Base-by-base conservation (phyloP, 2,113 vertebrate genomes). In the Aleadryas rufinucha region DNA sequence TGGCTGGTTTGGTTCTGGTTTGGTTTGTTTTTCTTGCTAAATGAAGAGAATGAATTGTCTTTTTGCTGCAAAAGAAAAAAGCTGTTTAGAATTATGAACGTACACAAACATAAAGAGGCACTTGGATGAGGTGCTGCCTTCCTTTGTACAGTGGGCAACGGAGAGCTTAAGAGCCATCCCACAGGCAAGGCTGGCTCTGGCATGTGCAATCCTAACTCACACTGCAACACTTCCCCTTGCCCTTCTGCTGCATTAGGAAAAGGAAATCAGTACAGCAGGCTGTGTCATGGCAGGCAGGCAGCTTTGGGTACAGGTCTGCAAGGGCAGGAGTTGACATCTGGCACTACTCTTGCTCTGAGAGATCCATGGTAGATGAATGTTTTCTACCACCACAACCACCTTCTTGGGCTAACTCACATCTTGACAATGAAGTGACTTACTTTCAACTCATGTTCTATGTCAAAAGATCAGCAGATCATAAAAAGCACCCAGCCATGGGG, bases 71-170 rank as follows among this genome's bases (percentile, higher is more conserved):
- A 54, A 81, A 69, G 45, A 17, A 15, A 77, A 77, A 19, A 26
- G 9, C 31, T 30, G 35, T 76, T 13, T 42, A 53, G 45, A 87
- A 33, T 42, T 79, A 56, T 3, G 11, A 53, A 52, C 21, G 18
- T 30, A 49, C 7, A 19, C 11, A 27, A 68, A 66, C 14, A 39
- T 7, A 7, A 14, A 35, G 10, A 75, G 20, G 8, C 5, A 22
- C 39, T 41, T 6, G 4, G 22, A 49, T 44, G 49, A 72, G 17
- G 16, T 39, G 8, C 12, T 76, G 28, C 54, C 30, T 35, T 50
- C 12, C 2, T 2, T 45, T 47, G 10, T 33, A 11, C 2, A 2
- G 3, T 8, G 20, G 30, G 22, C n/a, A 33, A 56, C 20, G 28
- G 44, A 26, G 5, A 19, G 2, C 5, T 47, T 6, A 30, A 64